phyloP scores from a whole-genome alignment of 1,140 invertebrate genomes.

The Tetragonula clypearis region DNA sequence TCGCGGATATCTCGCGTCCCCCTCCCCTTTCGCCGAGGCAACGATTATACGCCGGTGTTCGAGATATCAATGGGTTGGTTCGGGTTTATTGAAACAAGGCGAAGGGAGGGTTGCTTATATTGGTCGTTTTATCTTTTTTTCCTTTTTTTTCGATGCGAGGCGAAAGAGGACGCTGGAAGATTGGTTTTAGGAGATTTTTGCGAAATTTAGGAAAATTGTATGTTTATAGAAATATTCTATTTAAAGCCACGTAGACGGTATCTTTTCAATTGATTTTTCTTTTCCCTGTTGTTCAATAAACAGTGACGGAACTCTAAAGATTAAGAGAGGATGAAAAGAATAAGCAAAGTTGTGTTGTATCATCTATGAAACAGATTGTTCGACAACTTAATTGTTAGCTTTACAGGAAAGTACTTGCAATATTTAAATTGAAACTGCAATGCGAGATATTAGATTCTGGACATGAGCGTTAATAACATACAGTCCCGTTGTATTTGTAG shows the following conservation, averaged over 20 bases:
- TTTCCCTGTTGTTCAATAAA: too few species aligned
- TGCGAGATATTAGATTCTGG: too few species aligned
- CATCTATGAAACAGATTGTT: too few species aligned
- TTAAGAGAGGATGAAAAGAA: too few species aligned
- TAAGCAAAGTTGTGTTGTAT: too few species aligned
- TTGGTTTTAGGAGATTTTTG: neutral
- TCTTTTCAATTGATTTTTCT: neutral
- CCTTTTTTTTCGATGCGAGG: neutral
- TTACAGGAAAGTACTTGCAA: too few species aligned
- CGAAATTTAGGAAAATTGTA: neutral
- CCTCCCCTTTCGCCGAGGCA: slow-evolving; percentile 8
- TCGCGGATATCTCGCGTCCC: slow-evolving; percentile 56
- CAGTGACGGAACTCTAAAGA: too few species aligned
- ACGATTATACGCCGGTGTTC: slow-evolving; percentile 39
- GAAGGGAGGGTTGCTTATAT: neutral
- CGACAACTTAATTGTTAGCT: too few species aligned
- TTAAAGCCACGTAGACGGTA: neutral
- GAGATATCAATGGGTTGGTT: slow-evolving; percentile 46
- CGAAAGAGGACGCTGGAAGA: neutral
- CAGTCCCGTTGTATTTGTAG: too few species aligned
- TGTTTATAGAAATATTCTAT: neutral
- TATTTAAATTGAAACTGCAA: too few species aligned
- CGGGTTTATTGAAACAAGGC: slow-evolving; percentile 13
- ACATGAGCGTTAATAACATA: too few species aligned
- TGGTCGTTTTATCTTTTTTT: neutral